Evolutionary conservation across 2,797 vertebrate species (phyloP), one percentile per base, ranked within the genome.

Genomic region (Neopelma chrysocephalum): DNA sequence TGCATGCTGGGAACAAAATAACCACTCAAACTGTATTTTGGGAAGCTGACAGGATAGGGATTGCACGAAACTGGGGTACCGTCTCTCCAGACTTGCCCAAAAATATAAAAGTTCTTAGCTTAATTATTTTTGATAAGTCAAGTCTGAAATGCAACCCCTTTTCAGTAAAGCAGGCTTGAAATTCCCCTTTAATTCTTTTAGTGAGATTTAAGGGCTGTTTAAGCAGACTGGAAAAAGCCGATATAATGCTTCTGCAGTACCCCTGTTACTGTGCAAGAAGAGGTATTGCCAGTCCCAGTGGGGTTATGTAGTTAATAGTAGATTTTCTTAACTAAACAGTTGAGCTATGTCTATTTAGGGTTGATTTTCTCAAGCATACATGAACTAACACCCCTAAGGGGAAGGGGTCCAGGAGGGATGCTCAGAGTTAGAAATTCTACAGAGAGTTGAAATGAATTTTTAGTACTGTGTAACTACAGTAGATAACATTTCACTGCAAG

Each of bases 281-380:
- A 83, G 32, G 57, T 43, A 79, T 32, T 79, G 34, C 85, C 53
- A 70, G 51, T 89, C 82, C 78, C 93, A 73, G 89, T 0, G 11
- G 92, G 40, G 50, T 50, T 90, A 34, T 5, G 13, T 32, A 62
- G 71, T 78, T 91, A 94, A 25, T 87, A 85, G 90, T 70, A 84
- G 36, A 84, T 93, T 93, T 95, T 84, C 87, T 71, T 92, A 89
- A 90, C 89, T 70, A 77, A 94, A 94, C 31, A 80, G 31, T 64
- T 72, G 66, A 71, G 65, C 54, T 72, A 15, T 81, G 53, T 81
- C 76, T 96, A 32, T 70, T 85, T 84, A 76, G 87, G 93, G 69
- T 64, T 83, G 64, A 82, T 97, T 95, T 96, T 93, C 76, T 91
- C 80, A 92, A 94, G 76, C 64, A 48, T 54, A 61, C 43, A 56